These are phyloP conservation scores for Ophioderma brevispina DNA, from an alignment of 35 echinoderm and acorn worm species.

Conservation along the genomic window DNA sequence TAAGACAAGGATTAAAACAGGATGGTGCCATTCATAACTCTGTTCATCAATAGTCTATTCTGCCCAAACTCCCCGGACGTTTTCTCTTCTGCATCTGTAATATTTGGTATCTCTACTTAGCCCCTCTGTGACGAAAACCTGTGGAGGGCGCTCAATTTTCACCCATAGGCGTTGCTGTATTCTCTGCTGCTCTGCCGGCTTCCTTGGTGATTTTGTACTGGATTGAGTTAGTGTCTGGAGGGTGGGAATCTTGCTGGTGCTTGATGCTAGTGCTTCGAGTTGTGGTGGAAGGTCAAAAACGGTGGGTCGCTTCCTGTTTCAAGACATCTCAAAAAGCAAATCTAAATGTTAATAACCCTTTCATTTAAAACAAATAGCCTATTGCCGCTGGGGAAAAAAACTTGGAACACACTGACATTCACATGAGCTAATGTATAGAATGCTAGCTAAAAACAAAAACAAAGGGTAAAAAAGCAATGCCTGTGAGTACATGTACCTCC, in stretches of 20 bases:
- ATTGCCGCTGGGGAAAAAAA: no score
- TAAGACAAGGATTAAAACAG: conserved; percentile 71
- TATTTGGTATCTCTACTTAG: neutral
- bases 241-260: no score
- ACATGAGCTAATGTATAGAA: no score
- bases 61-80: neutral
- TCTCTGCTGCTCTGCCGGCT: neutral
- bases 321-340: no score
- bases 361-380: no score
- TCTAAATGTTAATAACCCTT: no score
- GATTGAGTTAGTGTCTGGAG: no score
- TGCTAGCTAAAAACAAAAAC: no score
- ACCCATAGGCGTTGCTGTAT: neutral
- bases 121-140: neutral
- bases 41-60: conserved; percentile 28
- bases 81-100: neutral
- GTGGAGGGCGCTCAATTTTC: neutral
- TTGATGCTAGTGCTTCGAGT: neutral
- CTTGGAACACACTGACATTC: no score
- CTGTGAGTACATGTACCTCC: no score
- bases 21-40: conserved; percentile 56
- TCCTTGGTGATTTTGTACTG: neutral
- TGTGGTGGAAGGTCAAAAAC: neutral
- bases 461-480: no score
- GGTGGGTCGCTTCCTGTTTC: neutral